Evolutionary conservation across 2,888 invertebrate species (phyloP).

Genomic region (Megaustenia siamemsis): DNA sequence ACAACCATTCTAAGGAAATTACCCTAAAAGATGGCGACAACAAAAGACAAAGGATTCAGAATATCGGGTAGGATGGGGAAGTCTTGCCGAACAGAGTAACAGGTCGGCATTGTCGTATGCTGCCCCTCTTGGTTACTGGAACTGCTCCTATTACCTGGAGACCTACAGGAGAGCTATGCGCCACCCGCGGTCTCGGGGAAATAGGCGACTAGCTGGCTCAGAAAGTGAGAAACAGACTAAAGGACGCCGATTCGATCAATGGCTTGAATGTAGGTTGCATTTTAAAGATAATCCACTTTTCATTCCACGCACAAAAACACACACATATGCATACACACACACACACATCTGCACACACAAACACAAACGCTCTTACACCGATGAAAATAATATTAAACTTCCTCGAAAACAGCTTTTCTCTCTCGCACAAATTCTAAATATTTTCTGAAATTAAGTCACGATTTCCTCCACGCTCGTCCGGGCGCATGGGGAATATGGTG

Average conservation of each 20-base stretch:
- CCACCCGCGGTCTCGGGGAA: not conserved
- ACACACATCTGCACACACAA: too few relatives aligned
- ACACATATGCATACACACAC: too few relatives aligned
- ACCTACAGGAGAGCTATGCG: not conserved
- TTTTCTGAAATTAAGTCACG: too few relatives aligned
- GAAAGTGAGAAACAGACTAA: not conserved
- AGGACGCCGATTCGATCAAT: not conserved
- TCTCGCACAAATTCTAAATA: too few relatives aligned
- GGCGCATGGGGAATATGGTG: too few relatives aligned
- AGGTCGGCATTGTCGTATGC: conserved; percentile 26
- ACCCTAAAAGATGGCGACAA: conserved; percentile 19
- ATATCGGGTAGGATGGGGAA: not conserved
- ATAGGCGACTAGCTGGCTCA: not conserved
- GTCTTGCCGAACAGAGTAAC: not conserved
- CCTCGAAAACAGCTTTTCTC: too few relatives aligned
- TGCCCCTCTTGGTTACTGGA: conserved; percentile 12
- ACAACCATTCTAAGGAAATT: conserved; percentile 29
- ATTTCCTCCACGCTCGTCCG: too few relatives aligned
- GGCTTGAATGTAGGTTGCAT: too few relatives aligned
- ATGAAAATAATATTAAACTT: too few relatives aligned
- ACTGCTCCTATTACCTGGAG: conserved; percentile 15
- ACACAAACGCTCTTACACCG: too few relatives aligned
- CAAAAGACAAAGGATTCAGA: conserved; percentile 24
- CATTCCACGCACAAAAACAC: too few relatives aligned
- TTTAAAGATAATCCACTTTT: too few relatives aligned